Evolutionary conservation across 2,113 vertebrate species (phyloP), one percentile per base, ranked within the genome.

Genomic region (Cebidichthys violaceus): DNA sequence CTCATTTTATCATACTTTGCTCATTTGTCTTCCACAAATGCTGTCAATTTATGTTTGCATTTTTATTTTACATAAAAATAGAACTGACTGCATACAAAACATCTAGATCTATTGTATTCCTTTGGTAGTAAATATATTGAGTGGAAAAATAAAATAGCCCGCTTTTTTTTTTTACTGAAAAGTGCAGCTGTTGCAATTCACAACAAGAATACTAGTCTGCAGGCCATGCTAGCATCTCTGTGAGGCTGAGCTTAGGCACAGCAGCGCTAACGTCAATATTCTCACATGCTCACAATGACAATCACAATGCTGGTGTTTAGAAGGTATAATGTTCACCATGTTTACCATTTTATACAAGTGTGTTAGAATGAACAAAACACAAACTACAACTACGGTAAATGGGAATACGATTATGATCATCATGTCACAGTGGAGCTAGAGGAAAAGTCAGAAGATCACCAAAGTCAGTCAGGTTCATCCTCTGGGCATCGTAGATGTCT

Each of bases 1-100:
- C 45, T 82, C 55, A 43, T 62, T 55, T 55, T 64, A 52, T 29
- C 50, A 70, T 75, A 64, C 62, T 87, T 68, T 55, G 69, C 41
- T 83, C 59, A 62, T 67, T 77, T 75, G 52, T 75, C 60, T 41
- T 57, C 33, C 27, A 67, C 20, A 31, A 18, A 73, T 22, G 6
- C 55, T 61, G 27, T 22, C 31, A 41, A 77, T 68, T 50, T 70
- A 43, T 67, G 69, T 68, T 60, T 50, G 14, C n/a, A 37, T 69
- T 77, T 65, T 33, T 22, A 39, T 68, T 50, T 39, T 9, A n/a
- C 14, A 31, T n/a, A 22, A 22, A 14, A 41, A 52, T 3, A 20
- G 57, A n/a, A 47, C 6, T 43, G 31, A 37, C 6, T 29, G 18
- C 1, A 43, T 43, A 45, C 15, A 37, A 55, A 20, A 4, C 33